Evolutionary conservation across 2,888 invertebrate species (phyloP).

Genomic region (Oscheius myriophilus): DNA sequence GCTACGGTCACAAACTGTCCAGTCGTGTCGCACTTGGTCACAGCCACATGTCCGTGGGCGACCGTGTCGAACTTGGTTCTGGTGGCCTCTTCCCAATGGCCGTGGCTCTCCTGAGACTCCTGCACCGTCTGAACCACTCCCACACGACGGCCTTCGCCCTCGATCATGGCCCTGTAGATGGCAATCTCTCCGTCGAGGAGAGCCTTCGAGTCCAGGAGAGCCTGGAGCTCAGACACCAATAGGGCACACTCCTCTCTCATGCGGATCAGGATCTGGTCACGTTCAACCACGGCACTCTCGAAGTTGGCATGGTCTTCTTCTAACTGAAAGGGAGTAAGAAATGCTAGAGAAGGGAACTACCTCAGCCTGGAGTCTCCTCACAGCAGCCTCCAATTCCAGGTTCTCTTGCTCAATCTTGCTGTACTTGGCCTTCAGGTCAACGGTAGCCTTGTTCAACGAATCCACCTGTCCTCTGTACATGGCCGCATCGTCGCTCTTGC

Average conservation of each 20-base stretch:
- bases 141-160: slow-evolving; percentile 73
- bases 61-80: slow-evolving; percentile 40
- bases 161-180: slow-evolving; percentile 75
- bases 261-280: slow-evolving; percentile 70
- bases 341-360: not conserved
- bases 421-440: slow-evolving; percentile 33
- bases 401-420: slow-evolving; percentile 38
- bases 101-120: slow-evolving; percentile 44
- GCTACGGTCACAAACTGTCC: slow-evolving; percentile 74
- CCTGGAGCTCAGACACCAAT: slow-evolving; percentile 68
- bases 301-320: slow-evolving; percentile 72
- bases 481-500: slow-evolving; percentile 72
- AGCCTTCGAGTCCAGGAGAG: slow-evolving; percentile 74
- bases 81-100: slow-evolving; percentile 34
- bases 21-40: slow-evolving; percentile 73
- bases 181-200: slow-evolving; percentile 75
- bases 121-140: slow-evolving; percentile 35
- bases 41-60: slow-evolving; percentile 69
- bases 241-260: slow-evolving; percentile 70
- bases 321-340: slow-evolving; percentile 69
- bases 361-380: slow-evolving; percentile 70
- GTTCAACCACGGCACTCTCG: slow-evolving; percentile 68
- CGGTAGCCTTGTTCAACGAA: slow-evolving; percentile 70
- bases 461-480: slow-evolving; percentile 72
- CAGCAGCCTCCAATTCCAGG: slow-evolving; percentile 36